Base-by-base conservation (phyloP, 2,797 vertebrate genomes). In the Xenopus petersii region DNA sequence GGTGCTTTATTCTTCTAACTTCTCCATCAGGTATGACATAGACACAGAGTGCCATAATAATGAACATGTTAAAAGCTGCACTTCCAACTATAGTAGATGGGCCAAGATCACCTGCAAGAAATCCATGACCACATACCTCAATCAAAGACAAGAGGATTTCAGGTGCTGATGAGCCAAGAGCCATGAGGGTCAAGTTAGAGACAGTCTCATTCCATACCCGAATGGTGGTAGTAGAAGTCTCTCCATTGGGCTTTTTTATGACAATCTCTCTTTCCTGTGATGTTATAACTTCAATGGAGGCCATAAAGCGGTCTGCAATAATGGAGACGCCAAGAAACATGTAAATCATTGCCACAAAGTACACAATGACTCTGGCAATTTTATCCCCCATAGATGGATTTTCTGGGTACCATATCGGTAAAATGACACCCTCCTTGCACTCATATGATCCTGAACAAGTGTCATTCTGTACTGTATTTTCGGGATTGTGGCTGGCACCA, bases 281-380 rank as follows among this genome's bases (percentile, higher is more conserved):
- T 1, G 97, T 98, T 84, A 99, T 99, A 76, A 99, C 96, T 83
- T 99, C 98, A 75, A 99, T 99, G 79, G 98, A 96, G 0, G 97
- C 95, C 98, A 99, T 99, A 88, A 99, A 99, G 80, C 98, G 96
- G 83, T 99, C 98, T 0, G 98, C 95, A 80, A 99, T 98, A 85
- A 99, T 99, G 75, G 98, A 99, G 73, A 99, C 96, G 42, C 98
- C 98, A 12, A 99, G 92, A 75, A 99, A 99, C 97, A 99, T 99
- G 90, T 99, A 99, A 87, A 99, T 98, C 86, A 99, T 87, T 0
- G 98, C 97, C 83, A 99, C 98, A 77, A 99, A 99, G 81, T 99
- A 99, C 61, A 99, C 98, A 3, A 99, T 99, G 87, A 98, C 98
- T 82, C 98, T 92, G 56, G 98, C 98, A 72, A 99, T 95, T 91